Evolutionary conservation across 2,888 invertebrate genomes (phyloP), one percentile per base, ranked within the genome.

Genomic region (Pristionchus arcanus): DNA sequence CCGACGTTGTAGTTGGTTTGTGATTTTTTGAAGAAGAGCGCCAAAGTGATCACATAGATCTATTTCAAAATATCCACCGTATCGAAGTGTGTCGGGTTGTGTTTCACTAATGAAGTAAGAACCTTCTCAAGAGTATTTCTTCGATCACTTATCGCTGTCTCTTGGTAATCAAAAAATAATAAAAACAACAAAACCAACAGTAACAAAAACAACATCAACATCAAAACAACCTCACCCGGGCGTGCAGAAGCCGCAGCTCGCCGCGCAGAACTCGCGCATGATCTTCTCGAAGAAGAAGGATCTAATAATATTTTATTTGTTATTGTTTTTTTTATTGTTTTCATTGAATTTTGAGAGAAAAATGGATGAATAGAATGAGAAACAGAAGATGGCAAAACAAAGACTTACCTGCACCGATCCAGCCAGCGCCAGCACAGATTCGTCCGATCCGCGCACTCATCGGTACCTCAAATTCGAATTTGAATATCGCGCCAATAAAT

Each of bases 371-470:
- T n/a, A n/a, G n/a, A n/a, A n/a, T n/a, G n/a, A n/a, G n/a, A n/a
- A n/a, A n/a, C n/a, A n/a, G n/a, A n/a, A n/a, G n/a, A n/a, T n/a
- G n/a, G n/a, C n/a, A n/a, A 9, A 49, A 49, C 42, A 49, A 7
- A 49, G 3, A 9, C 68, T 68, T 3, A 68, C 74, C 92, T 91
- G 90, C 95, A 95, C 11, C 95, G 92, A 77, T 94, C 94, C 37
- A 94, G 92, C 95, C 95, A 95, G 42, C 94, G 90, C 93, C 93
- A 95, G 87, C 95, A 95, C 66, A 95, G 91, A 83, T 94, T 94
- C 19, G 94, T 93, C 16, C 93, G 90, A 87, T 94, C 94, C 37
- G 92, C 93, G 87, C 94, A 94, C 21, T 92, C 93, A 91, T 89
- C 89, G 2, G 21, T 13, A 28, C 63, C 87, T 87, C 31, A 37